Evolutionary conservation across 2,113 vertebrate species (phyloP).

Genomic region (Bubo blakistoni): DNA sequence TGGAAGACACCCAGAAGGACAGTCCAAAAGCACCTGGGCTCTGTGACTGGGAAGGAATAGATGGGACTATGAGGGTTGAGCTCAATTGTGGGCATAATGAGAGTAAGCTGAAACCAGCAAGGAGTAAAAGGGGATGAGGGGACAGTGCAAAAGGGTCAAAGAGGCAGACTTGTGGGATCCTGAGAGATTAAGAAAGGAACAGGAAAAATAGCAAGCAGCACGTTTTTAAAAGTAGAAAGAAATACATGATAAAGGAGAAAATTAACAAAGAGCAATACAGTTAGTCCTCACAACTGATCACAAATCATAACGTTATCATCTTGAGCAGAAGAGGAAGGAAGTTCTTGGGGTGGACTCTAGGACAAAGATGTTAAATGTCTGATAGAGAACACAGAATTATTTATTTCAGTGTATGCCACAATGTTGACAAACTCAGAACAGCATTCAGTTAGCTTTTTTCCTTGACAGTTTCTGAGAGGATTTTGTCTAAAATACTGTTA

Average conservation of each 20-base stretch:
- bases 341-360: background rate
- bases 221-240: background rate
- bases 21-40: background rate
- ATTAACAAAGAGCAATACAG: background rate
- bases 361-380: background rate
- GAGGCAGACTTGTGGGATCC: background rate
- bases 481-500: background rate
- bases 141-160: background rate
- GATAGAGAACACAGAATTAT: background rate
- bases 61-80: background rate
- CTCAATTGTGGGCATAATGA: background rate
- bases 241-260: background rate
- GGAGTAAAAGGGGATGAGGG: background rate
- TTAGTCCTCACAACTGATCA: background rate
- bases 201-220: background rate
- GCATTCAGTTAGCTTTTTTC: background rate
- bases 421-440: background rate
- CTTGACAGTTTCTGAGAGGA: background rate
- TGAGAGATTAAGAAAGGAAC: background rate
- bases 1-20: background rate
- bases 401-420: background rate
- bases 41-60: background rate
- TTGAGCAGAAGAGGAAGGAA: background rate
- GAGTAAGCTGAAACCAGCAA: background rate
- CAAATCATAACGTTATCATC: background rate